phyloP scores from a whole-genome alignment of 2,888 invertebrate species.

The Eilema griseolum region DNA sequence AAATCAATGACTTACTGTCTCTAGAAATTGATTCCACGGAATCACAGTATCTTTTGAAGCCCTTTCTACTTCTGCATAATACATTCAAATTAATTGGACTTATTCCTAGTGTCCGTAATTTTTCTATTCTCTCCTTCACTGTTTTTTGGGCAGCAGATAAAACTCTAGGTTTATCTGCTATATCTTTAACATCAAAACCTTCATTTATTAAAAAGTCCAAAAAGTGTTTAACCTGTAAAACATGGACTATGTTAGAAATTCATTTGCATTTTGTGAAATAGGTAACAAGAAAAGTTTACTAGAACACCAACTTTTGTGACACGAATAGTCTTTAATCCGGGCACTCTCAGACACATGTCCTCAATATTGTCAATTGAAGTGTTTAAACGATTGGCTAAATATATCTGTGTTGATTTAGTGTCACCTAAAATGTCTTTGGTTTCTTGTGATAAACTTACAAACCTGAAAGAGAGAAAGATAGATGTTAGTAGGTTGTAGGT shows the following conservation, averaged over 20 bases:
- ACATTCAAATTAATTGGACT: conserved; percentile 83
- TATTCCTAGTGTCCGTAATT: conserved; percentile 79
- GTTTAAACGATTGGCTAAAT: conserved; percentile 84
- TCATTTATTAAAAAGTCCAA: conserved; percentile 86
- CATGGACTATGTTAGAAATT: conserved; percentile 16
- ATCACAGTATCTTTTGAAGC: conserved; percentile 83
- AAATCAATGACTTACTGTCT: conserved; percentile 42
- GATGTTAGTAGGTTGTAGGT: not conserved
- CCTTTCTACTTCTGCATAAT: conserved; percentile 85
- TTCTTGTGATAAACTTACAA: conserved; percentile 71
- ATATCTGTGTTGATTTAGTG: conserved; percentile 80
- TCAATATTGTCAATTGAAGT: conserved; percentile 78
- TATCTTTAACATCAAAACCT: conserved; percentile 83
- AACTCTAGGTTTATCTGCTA: conserved; percentile 85
- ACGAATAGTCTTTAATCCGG: conserved; percentile 83
- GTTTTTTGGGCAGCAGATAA: conserved; percentile 86
- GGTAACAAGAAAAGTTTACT: not conserved
- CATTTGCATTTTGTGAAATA: not conserved
- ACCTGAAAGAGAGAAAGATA: conserved; percentile 56
- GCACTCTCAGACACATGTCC: conserved; percentile 82
- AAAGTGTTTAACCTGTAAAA: conserved; percentile 85
- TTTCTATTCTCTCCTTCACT: conserved; percentile 81
- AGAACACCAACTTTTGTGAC: conserved; percentile 82
- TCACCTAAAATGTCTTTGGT: conserved; percentile 83
- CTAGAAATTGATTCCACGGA: conserved; percentile 52